Percentiles rank a stretch among this genome's conserved stretches.
Conservation (phyloP, 2,113 vertebrate species). For the chimpanzee (Pan troglodytes) region NHGRI_mPanTro3-v2.1_pri NC_072414.2:63662001-63662500, state of each 20-base stretch:
- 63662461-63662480: conserved; percentile 92
- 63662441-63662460: conserved; percentile 95
- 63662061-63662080: not conserved
- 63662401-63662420: conserved; percentile 38
- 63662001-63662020: not conserved
- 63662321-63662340: not conserved
- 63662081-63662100: not conserved
- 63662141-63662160: not conserved
- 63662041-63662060: not conserved
- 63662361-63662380: not conserved
- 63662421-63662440: conserved; percentile 77
- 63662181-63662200: not conserved
- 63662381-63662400: not conserved
- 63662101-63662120: not conserved
- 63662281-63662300: not conserved
- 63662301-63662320: too few relatives aligned
- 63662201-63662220: not conserved
- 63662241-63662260: not conserved
- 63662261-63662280: not conserved
- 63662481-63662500: conserved; percentile 96
- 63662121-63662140: not conserved
- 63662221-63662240: not conserved
- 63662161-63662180: not conserved
- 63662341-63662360: not conserved
- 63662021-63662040: not conserved